Conservation (phyloP, 2,888 invertebrate species). For the Eueremaeus valkanovi region DNA sequence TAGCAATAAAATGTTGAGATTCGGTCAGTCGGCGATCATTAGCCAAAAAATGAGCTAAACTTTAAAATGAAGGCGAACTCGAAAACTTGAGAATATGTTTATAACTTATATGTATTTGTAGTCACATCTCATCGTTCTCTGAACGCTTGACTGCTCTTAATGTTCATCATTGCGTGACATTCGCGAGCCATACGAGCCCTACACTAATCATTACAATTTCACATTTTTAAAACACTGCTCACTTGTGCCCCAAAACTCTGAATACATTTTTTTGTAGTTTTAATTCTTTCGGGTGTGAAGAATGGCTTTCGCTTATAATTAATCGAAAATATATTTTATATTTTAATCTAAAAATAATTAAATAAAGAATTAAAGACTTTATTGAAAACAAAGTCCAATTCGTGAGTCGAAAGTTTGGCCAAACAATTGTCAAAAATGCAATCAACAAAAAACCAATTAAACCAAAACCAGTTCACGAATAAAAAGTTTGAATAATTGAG, state of each 20-base stretch:
- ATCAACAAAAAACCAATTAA: neutral
- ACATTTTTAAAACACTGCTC: neutral
- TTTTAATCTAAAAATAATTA: neutral
- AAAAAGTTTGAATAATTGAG: neutral
- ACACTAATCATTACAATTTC: neutral
- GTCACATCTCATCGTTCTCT: neutral
- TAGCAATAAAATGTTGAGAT: neutral
- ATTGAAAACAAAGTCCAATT: neutral
- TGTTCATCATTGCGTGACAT: conserved; percentile 22
- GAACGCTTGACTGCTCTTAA: neutral
- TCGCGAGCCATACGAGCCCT: conserved; percentile 22
- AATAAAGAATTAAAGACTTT: neutral
- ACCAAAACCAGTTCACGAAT: neutral
- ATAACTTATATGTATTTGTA: conserved; percentile 18
- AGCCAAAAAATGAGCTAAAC: too few species aligned
- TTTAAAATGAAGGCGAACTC: neutral
- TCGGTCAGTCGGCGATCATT: neutral
- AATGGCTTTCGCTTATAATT: conserved; percentile 15
- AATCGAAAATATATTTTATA: conserved; percentile 13
- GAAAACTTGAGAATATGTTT: conserved; percentile 6
- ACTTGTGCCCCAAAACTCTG: neutral
- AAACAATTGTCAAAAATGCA: neutral
- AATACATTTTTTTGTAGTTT: conserved; percentile 13
- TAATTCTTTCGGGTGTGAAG: conserved; percentile 9
- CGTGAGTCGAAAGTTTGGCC: neutral